phyloP scores from a whole-genome alignment of 2,888 invertebrate genomes.

The Pterobdella sp. region DNA sequence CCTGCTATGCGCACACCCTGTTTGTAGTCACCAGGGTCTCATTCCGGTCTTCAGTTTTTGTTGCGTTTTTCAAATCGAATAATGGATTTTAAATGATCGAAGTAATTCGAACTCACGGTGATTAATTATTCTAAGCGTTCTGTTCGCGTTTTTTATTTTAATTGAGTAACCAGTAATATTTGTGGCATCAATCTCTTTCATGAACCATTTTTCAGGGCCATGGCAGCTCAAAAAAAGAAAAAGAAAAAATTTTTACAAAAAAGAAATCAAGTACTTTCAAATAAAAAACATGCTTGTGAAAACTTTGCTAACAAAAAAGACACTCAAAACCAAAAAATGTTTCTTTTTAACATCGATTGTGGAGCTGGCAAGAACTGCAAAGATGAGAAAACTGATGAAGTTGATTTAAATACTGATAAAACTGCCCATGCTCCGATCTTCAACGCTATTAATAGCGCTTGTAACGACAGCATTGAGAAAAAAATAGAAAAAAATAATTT shows the following conservation, averaged over 20 bases:
- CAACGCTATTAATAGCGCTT: background rate
- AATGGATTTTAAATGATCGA: too few relatives aligned
- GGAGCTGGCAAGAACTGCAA: background rate
- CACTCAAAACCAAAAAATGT: background rate
- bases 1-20: background rate
- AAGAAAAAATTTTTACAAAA: constrained; percentile 44
- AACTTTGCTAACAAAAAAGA: background rate
- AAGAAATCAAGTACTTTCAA: background rate
- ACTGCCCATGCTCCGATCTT: too few relatives aligned
- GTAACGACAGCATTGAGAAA: background rate
- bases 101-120: too few relatives aligned
- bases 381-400: background rate
- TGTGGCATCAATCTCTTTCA: too few relatives aligned
- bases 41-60: background rate
- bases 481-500: too few relatives aligned
- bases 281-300: background rate
- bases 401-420: background rate
- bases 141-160: too few relatives aligned
- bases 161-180: too few relatives aligned
- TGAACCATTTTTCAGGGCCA: too few relatives aligned
- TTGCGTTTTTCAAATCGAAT: background rate
- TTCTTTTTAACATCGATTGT: background rate
- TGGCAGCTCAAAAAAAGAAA: constrained; percentile 63
- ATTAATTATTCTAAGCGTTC: too few relatives aligned
- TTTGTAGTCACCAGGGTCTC: background rate